Base-by-base conservation (phyloP, 2,888 invertebrate genomes). In the Microplitis manilae region DNA sequence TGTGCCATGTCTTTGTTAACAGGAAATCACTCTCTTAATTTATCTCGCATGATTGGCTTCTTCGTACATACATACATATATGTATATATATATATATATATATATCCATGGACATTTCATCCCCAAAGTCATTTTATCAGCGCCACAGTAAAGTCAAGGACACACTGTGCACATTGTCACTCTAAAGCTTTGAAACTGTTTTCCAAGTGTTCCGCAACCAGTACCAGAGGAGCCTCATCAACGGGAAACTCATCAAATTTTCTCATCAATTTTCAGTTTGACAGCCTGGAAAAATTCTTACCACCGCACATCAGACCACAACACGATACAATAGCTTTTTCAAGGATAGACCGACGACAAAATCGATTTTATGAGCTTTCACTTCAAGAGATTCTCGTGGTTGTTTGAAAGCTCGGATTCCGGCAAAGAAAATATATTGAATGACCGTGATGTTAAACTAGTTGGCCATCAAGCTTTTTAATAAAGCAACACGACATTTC, bases 321-420 rank as follows among this genome's bases (percentile, higher is more conserved):
- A 65, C 38, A 65, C 30, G 38, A 30, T 20, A 65, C 65, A 65
- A 65, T 65, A 65, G 38, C 65, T 30, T 62, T 9, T 30, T 20
- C 65, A 65, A 65, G 65, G 65, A 65, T 38, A 65, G 30, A 30
- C 30, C 65, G 38, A 65, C 9, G 9, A 65, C 50, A 65, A 65
- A 65, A 38, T 65, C 38, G n/a, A 65, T 65, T 65, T 30, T 20
- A 13, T 38, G 30, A 65, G 65, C 30, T 20, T 65, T 20, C 8
- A 50, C 50, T 50, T 50, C 9, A 9, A 2, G 50, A 50, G 50
- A 50, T 50, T 50, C 9, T 50, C 13, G 5, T 50, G 50, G 6
- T 50, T 8, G 50, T 50, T 6, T 13, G 13, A 50, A 50, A 50
- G 50, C 9, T 13, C 50, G 13, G 50, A 50, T 50, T 8, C 50